phyloP scores from a whole-genome alignment of 2,113 vertebrate genomes.

The Callocephalon fimbriatum region DNA sequence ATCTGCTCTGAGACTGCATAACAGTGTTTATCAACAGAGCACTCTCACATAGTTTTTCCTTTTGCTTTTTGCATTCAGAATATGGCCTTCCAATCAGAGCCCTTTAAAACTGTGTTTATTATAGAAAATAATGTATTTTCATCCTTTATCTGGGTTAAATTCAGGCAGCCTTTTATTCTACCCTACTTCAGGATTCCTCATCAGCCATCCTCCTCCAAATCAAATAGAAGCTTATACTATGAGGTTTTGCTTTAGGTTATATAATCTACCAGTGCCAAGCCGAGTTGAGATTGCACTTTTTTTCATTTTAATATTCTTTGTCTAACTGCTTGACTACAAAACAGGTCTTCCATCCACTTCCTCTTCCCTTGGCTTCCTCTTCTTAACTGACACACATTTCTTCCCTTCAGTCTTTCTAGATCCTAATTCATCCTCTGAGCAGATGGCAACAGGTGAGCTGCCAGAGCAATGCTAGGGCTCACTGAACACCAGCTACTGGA shows the following conservation, averaged over 20 bases:
- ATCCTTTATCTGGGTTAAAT: background rate
- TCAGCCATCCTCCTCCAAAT: background rate
- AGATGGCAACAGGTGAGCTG: background rate
- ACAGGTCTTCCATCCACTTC: background rate
- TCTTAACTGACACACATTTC: background rate
- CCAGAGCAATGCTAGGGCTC: background rate
- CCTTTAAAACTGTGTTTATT: background rate
- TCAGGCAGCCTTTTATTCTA: background rate
- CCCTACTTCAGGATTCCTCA: background rate
- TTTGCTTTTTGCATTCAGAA: background rate
- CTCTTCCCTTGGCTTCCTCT: background rate
- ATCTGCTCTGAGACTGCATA: background rate
- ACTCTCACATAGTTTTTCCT: background rate
- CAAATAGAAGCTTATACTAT: background rate
- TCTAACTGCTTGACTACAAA: background rate
- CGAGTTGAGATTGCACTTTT: background rate
- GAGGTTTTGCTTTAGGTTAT: background rate
- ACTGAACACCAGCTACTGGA: background rate
- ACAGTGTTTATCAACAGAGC: background rate
- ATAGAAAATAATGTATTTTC: background rate
- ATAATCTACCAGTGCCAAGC: background rate
- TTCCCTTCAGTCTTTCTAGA: background rate
- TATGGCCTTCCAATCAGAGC: background rate
- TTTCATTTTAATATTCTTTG: conserved; percentile 12
- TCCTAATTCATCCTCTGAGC: background rate